A percentile compares a stretch with the other conserved stretches of the same genome.
Evolutionary conservation across 2,888 invertebrate species (phyloP).

Genomic region (Alsophila aescularia): DNA sequence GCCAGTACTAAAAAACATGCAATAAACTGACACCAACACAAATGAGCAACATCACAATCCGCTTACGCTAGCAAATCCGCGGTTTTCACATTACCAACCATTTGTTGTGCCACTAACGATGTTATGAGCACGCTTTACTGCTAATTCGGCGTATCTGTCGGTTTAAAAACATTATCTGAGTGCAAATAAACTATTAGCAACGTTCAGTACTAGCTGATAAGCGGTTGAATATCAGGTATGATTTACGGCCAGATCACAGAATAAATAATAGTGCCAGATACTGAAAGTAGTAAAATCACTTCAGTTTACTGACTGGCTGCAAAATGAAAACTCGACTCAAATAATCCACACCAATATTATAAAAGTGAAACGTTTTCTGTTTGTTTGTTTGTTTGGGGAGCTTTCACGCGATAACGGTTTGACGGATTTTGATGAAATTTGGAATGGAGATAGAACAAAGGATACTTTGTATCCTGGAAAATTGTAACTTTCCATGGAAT

Average conservation of each 20-base stretch:
- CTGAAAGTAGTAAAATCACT: background rate
- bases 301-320: background rate
- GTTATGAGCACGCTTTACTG: slow-evolving; percentile 50
- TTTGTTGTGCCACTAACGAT: slow-evolving; percentile 57
- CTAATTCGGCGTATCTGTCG: slow-evolving; percentile 44
- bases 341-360: too few species aligned
- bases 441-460: too few species aligned
- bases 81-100: slow-evolving; percentile 60
- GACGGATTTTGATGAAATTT: too few species aligned
- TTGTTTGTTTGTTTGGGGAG: too few species aligned
- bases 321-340: too few species aligned
- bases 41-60: slow-evolving; percentile 49
- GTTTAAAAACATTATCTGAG: slow-evolving; percentile 33
- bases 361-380: too few species aligned
- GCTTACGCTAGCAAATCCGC: slow-evolving; percentile 52
- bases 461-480: too few species aligned
- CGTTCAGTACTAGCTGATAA: slow-evolving; percentile 15
- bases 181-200: slow-evolving; percentile 26
- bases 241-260: background rate
- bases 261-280: too few species aligned
- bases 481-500: too few species aligned
- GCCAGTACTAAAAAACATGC: background rate
- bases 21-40: background rate
- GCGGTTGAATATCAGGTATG: background rate
- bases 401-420: too few species aligned